phyloP scores from a whole-genome alignment of 2,113 vertebrate species.

The Micronycteris hirsuta region DNA sequence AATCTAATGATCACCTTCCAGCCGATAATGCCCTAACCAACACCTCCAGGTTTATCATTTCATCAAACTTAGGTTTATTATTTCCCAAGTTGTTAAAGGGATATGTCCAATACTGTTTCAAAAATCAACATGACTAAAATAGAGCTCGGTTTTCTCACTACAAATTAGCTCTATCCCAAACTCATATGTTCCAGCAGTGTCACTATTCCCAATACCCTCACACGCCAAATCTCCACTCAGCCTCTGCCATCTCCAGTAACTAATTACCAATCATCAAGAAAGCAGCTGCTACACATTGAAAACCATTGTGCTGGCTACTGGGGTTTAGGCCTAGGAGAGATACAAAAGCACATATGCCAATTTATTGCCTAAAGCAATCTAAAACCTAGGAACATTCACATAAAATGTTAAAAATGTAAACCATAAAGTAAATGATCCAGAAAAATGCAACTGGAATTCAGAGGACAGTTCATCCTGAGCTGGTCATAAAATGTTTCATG shows the following conservation, averaged over 20 bases:
- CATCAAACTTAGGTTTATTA: not conserved
- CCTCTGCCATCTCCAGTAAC: not conserved
- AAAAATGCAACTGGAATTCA: slow-evolving; percentile 33
- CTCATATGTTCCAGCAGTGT: not conserved
- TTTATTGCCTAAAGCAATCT: not conserved
- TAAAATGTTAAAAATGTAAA: not conserved
- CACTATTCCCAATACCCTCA: not conserved
- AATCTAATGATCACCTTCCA: not conserved
- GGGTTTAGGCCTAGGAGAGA: not conserved
- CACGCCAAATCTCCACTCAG: not conserved
- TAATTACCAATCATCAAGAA: slow-evolving; percentile 27
- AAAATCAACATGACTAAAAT: slow-evolving; percentile 4
- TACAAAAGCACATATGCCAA: not conserved
- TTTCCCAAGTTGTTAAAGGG: not conserved
- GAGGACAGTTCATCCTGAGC: not conserved
- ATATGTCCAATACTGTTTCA: not conserved
- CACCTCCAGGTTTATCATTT: not conserved
- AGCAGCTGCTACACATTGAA: not conserved
- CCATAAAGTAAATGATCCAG: slow-evolving; percentile 37
- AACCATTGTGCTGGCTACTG: not conserved
- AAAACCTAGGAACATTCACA: not conserved
- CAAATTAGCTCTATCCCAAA: not conserved
- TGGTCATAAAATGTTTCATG: not conserved
- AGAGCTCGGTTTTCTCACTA: not conserved
- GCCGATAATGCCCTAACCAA: not conserved